Percentiles rank a stretch among this genome's conserved stretches.
phyloP scores from a whole-genome alignment of 2,113 vertebrate genomes.

The Phaethon lepturus region DNA sequence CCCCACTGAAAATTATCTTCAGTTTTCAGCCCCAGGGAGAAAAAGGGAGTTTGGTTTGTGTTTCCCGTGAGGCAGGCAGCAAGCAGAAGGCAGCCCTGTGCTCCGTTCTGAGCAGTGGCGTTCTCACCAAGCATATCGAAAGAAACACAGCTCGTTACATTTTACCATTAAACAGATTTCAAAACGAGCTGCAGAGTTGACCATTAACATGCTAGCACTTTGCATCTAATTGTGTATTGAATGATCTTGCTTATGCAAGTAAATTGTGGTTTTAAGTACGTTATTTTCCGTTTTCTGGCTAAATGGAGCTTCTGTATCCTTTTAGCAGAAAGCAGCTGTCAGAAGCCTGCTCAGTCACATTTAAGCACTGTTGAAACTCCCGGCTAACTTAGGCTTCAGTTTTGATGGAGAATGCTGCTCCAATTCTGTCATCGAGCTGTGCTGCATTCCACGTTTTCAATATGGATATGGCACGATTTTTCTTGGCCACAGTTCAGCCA shows the following conservation, averaged over 20 bases:
- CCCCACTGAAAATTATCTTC: background rate
- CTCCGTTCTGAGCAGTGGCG: background rate
- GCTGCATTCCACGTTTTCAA: background rate
- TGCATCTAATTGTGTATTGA: background rate
- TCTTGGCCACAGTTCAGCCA: constrained; percentile 42
- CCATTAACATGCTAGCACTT: constrained; percentile 31
- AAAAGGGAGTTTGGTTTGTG: background rate
- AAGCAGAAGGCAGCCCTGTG: background rate
- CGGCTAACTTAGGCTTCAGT: constrained; percentile 33
- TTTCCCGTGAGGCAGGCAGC: background rate
- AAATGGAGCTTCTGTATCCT: constrained; percentile 23
- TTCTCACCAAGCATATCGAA: background rate
- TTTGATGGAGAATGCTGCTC: constrained; percentile 4
- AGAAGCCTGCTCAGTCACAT: constrained; percentile 38
- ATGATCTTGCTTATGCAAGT: background rate
- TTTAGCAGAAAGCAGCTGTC: constrained; percentile 47
- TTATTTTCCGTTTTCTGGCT: constrained; percentile 48
- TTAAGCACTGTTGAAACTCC: constrained; percentile 51
- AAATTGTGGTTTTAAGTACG: constrained; percentile 1
- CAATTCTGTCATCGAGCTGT: background rate
- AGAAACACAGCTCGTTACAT: background rate
- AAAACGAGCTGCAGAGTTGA: background rate
- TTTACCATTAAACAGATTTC: background rate
- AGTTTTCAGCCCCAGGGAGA: background rate
- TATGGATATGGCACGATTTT: constrained; percentile 24